These are phyloP conservation scores for Zaprionus capensis DNA, from an alignment of 1,140 invertebrate genomes.

Conservation along the genomic window DNA sequence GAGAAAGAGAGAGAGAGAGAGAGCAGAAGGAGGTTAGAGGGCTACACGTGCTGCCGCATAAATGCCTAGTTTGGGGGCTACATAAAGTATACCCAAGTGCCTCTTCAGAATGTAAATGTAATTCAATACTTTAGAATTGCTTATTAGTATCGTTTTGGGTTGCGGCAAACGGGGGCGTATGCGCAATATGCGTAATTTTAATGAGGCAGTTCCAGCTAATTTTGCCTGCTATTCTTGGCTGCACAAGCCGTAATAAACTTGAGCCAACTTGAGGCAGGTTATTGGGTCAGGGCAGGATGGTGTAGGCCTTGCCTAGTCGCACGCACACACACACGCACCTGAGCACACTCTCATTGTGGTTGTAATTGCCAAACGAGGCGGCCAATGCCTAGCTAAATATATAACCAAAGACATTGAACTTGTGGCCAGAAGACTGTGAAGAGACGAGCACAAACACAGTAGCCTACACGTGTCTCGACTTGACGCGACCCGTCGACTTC, in stretches of 20 bases:
- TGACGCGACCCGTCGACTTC: constrained; percentile 16
- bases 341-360: constrained; percentile 25
- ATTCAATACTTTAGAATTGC: constrained; percentile 55
- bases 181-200: constrained; percentile 39
- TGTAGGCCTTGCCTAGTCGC: constrained; percentile 32
- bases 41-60: constrained; percentile 13
- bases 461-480: constrained; percentile 40
- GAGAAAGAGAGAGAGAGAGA: too few relatives aligned
- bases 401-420: constrained; percentile 46
- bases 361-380: constrained; percentile 36
- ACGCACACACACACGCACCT: neutral
- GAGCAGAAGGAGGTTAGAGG: neutral
- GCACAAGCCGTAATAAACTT: constrained; percentile 30
- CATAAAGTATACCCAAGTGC: constrained; percentile 32
- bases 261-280: constrained; percentile 15
- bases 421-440: constrained; percentile 31
- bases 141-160: constrained; percentile 1
- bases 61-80: neutral
- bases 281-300: constrained; percentile 37
- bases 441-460: neutral
- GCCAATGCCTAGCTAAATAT: constrained; percentile 18
- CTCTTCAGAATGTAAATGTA: constrained; percentile 33
- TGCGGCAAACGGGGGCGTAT: constrained; percentile 17
- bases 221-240: constrained; percentile 18
- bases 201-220: constrained; percentile 42